Evolutionary conservation across 2,113 vertebrate genomes (phyloP).

Genomic region (Amphilophus citrinellus): DNA sequence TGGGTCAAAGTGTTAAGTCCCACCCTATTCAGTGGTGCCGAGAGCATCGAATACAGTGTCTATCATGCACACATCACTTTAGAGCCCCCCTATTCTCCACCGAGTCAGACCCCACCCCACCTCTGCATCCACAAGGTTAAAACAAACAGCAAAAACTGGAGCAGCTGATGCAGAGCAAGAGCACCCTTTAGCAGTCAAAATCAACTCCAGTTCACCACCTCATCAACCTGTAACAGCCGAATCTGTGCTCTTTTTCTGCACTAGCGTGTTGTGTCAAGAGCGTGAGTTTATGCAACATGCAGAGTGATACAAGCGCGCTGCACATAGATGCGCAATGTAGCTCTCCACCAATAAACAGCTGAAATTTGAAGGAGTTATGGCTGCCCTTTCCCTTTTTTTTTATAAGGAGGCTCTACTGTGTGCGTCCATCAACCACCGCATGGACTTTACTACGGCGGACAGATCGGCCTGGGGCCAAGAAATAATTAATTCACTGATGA

Average conservation of each 20-base stretch:
- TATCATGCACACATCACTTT: background rate
- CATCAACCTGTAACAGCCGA: background rate
- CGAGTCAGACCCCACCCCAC: slow-evolving; percentile 5
- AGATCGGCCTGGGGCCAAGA: slow-evolving; percentile 37
- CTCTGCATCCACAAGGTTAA: slow-evolving; percentile 8
- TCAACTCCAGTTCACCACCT: background rate
- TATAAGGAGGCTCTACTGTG: background rate
- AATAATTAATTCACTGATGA: slow-evolving; percentile 54
- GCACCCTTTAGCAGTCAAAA: background rate
- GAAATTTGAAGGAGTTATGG: background rate
- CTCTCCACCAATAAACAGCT: background rate
- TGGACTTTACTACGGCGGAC: slow-evolving; percentile 20
- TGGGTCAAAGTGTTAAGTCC: slow-evolving; percentile 26
- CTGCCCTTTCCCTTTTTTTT: background rate
- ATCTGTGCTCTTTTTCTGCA: background rate
- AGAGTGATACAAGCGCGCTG: background rate
- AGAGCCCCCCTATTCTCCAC: background rate
- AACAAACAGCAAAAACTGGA: slow-evolving; percentile 4
- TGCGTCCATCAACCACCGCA: slow-evolving; percentile 1
- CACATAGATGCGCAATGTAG: background rate
- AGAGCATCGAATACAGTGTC: background rate
- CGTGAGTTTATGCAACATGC: background rate
- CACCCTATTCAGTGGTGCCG: background rate
- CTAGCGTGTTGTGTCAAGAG: slow-evolving; percentile 5
- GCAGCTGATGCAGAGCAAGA: background rate